phyloP scores from a whole-genome alignment of 2,113 vertebrate genomes.

The Poecile atricapillus region DNA sequence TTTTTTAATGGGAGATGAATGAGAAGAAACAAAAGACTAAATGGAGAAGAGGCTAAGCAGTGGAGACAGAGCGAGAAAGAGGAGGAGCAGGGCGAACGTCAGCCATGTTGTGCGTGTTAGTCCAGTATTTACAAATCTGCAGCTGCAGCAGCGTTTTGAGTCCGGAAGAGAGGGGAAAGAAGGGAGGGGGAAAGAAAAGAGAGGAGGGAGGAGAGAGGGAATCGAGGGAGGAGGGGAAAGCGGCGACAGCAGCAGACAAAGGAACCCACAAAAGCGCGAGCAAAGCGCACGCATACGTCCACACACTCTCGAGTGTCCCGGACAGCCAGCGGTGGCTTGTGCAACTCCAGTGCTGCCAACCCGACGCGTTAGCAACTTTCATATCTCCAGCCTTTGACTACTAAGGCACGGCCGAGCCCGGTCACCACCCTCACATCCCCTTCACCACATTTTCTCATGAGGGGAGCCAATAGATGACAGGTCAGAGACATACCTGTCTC shows the following conservation, averaged over 20 bases:
- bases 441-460: not conserved
- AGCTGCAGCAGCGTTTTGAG: conserved; percentile 54
- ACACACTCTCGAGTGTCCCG: not conserved
- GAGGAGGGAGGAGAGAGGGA: conserved; percentile 30
- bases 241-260: conserved; percentile 45
- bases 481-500: not conserved
- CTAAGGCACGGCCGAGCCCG: not conserved
- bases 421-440: not conserved
- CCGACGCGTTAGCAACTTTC: not conserved
- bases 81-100: conserved; percentile 59
- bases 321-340: not conserved
- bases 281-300: not conserved
- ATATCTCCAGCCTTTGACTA: not conserved
- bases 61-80: not conserved
- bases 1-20: not conserved
- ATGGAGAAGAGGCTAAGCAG: not conserved
- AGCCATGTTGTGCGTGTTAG: conserved; percentile 75
- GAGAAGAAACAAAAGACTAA: not conserved
- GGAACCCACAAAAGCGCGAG: conserved; percentile 12
- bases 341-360: not conserved
- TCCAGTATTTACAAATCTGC: conserved; percentile 57
- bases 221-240: conserved; percentile 46
- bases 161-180: not conserved
- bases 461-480: not conserved
- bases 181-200: conserved; percentile 45